Evolutionary conservation across 1,140 invertebrate genomes (phyloP).

Genomic region (Sitodiplosis mosellana): DNA sequence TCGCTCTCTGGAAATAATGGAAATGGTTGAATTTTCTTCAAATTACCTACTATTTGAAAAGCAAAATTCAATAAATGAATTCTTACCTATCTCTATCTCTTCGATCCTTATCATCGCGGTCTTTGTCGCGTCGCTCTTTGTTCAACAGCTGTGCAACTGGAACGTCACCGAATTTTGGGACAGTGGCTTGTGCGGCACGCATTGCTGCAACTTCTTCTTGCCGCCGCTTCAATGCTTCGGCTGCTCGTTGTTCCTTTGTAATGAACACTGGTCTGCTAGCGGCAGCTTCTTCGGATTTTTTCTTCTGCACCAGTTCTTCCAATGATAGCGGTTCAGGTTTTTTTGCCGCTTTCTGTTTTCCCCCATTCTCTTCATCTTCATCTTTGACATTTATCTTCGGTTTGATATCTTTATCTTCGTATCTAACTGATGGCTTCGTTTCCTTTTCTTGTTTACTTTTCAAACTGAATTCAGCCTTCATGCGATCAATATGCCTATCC

Average conservation of each 20-base stretch:
- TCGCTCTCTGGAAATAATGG: constrained; percentile 2
- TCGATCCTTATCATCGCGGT: constrained; percentile 19
- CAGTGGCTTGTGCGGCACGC: constrained; percentile 16
- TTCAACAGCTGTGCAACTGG: constrained; percentile 1
- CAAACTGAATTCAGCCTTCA: background rate
- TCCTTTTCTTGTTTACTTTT: constrained; percentile 4
- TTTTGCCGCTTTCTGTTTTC: constrained; percentile 23
- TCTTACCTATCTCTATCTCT: constrained; percentile 15
- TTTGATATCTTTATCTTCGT: constrained; percentile 2
- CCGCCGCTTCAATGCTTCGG: constrained; percentile 70
- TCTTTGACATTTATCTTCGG: constrained; percentile 29
- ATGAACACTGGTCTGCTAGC: constrained; percentile 91
- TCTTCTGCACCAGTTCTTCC: constrained; percentile 89
- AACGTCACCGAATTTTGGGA: constrained; percentile 2
- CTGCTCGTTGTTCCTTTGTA: constrained; percentile 85
- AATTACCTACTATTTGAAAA: constrained; percentile 20
- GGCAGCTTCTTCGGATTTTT: constrained; percentile 89
- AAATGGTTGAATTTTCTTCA: background rate
- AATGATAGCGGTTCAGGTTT: constrained; percentile 86
- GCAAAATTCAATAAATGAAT: constrained; percentile 23
- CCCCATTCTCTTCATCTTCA: constrained; percentile 24
- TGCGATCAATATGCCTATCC: background rate
- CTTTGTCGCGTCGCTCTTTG: constrained; percentile 24
- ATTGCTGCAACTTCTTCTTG: constrained; percentile 67
- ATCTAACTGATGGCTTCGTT: constrained; percentile 3